Percentiles rank a stretch among this genome's conserved stretches.
Conservation (phyloP, 2,888 invertebrate species). For the Dioctria linearis region DNA sequence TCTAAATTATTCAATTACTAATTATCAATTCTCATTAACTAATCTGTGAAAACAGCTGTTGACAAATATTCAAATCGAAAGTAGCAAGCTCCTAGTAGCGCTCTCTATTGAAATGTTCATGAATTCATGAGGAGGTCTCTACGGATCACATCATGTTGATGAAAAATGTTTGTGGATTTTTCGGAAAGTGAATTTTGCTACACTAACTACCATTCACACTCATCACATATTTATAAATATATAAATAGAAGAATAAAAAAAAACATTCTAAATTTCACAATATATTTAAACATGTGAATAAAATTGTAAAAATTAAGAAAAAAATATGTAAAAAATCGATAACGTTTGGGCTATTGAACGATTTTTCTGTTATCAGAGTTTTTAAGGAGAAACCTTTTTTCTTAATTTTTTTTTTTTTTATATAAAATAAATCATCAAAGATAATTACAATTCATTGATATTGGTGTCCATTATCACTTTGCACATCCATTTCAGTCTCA, state of each 20-base stretch:
- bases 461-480: too few relatives aligned
- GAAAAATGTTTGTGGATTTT: too few relatives aligned
- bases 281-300: constrained; percentile 46
- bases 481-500: too few relatives aligned
- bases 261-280: constrained; percentile 38
- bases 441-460: not conserved
- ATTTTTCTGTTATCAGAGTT: not conserved
- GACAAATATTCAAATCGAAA: too few relatives aligned
- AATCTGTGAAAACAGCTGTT: too few relatives aligned
- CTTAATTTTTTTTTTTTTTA: constrained; percentile 1
- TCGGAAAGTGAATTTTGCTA: too few relatives aligned
- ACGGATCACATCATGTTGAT: too few relatives aligned
- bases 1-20: too few relatives aligned
- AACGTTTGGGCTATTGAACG: constrained; percentile 51
- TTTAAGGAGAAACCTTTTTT: not conserved
- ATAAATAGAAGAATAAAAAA: constrained; percentile 26
- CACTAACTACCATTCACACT: constrained; percentile 8
- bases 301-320: constrained; percentile 24
- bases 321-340: constrained; percentile 22
- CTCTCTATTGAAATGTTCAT: too few relatives aligned
- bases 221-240: constrained; percentile 15
- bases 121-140: too few relatives aligned
- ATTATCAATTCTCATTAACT: too few relatives aligned
- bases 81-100: too few relatives aligned
- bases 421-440: not conserved